Conservation (phyloP, 2,797 vertebrate genomes). For the Scleropages formosus region DNA sequence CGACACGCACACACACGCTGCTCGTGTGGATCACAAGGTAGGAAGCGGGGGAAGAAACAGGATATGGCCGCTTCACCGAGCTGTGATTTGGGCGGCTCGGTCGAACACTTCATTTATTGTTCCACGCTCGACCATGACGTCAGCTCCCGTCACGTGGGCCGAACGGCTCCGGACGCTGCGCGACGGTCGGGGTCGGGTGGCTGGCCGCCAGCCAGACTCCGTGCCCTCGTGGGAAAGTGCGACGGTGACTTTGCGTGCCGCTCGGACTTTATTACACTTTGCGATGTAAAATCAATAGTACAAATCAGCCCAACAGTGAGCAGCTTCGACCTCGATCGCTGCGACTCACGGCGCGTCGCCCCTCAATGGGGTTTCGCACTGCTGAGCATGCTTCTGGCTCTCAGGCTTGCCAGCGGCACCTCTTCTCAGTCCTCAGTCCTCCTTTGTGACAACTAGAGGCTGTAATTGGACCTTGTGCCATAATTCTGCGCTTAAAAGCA, state of each 20-base stretch:
- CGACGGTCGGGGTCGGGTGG: slow-evolving; percentile 33
- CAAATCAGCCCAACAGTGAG: background rate
- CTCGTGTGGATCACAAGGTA: background rate
- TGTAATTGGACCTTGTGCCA: slow-evolving; percentile 43
- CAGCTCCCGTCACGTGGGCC: slow-evolving; percentile 58
- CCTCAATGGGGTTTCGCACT: background rate
- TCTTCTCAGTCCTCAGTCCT: background rate
- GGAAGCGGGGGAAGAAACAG: slow-evolving; percentile 33
- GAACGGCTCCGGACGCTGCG: slow-evolving; percentile 43
- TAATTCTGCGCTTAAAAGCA: slow-evolving; percentile 55
- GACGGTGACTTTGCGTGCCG: slow-evolving; percentile 11
- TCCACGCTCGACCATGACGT: slow-evolving; percentile 55
- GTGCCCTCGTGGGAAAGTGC: slow-evolving; percentile 32
- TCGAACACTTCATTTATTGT: slow-evolving; percentile 57
- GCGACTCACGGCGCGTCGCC: background rate
- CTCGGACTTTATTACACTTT: background rate
- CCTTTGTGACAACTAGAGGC: background rate
- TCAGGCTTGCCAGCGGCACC: background rate
- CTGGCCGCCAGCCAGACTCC: slow-evolving; percentile 13
- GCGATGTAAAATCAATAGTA: background rate
- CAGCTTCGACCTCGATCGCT: background rate
- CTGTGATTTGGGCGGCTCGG: slow-evolving; percentile 31
- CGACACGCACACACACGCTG: background rate
- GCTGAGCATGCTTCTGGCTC: background rate
- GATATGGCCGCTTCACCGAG: slow-evolving; percentile 55